Conservation (phyloP, 2,113 vertebrate genomes). For the Platycercus adscitus region DNA sequence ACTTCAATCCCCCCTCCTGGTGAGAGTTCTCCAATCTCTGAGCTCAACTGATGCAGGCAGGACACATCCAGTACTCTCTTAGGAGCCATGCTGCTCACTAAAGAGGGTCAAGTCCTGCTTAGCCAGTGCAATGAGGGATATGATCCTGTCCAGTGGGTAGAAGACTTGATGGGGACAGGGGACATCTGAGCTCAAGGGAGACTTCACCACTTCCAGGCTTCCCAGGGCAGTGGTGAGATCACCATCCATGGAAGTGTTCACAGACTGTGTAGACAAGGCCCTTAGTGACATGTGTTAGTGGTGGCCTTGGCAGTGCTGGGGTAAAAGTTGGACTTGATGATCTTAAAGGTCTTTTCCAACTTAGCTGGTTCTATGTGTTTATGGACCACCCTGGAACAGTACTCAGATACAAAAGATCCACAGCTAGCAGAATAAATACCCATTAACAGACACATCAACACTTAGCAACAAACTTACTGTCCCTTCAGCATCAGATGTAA, state of each 20-base stretch:
- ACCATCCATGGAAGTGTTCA: not conserved
- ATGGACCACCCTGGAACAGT: not conserved
- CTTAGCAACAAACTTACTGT: not conserved
- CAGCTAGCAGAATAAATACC: not conserved
- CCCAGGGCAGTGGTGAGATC: not conserved
- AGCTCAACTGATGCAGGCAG: not conserved
- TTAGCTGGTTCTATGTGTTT: not conserved
- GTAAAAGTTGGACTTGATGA: not conserved
- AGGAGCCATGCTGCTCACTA: not conserved
- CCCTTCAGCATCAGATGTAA: not conserved
- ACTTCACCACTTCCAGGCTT: not conserved
- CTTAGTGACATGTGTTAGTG: not conserved
- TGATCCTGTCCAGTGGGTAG: fast-evolving
- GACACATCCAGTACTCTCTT: not conserved
- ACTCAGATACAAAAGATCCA: not conserved
- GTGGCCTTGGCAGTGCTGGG: not conserved
- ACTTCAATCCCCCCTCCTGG: fast-evolving
- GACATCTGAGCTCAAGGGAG: not conserved
- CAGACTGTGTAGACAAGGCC: not conserved
- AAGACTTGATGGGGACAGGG: not conserved
- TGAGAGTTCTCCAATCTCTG: not conserved
- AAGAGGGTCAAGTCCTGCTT: not conserved
- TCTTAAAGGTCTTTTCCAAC: not conserved
- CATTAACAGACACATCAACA: not conserved
- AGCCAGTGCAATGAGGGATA: not conserved